Evolutionary conservation across 2,888 invertebrate species (phyloP).

Genomic region (Sturmia bella): DNA sequence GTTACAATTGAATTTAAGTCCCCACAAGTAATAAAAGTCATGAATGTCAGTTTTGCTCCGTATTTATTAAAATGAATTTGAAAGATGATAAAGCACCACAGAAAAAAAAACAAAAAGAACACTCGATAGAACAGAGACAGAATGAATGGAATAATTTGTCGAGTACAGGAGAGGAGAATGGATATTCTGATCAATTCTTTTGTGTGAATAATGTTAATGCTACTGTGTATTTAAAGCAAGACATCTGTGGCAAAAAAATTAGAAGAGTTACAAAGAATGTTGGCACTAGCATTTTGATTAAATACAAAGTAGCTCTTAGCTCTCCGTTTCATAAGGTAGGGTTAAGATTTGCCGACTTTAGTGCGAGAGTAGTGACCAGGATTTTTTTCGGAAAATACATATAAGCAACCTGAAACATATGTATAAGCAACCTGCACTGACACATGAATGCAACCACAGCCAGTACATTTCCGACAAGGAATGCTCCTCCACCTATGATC

Average conservation of each 20-base stretch:
- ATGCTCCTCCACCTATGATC: too few relatives aligned
- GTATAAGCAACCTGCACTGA: too few relatives aligned
- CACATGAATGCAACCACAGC: too few relatives aligned
- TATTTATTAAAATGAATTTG: constrained; percentile 56
- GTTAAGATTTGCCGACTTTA: too few relatives aligned
- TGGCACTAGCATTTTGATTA: background rate
- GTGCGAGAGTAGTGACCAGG: too few relatives aligned
- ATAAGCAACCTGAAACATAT: too few relatives aligned
- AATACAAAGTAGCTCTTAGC: too few relatives aligned
- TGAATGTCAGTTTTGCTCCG: constrained; percentile 64
- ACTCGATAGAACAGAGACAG: constrained; percentile 4
- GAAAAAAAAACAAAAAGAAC: constrained; percentile 2
- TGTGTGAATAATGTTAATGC: constrained; percentile 13
- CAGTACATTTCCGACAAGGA: too few relatives aligned
- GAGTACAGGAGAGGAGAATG: constrained; percentile 15
- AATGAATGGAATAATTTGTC: constrained; percentile 20
- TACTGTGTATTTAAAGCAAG: constrained; percentile 14
- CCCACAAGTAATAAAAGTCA: constrained; percentile 70
- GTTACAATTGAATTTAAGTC: constrained; percentile 72
- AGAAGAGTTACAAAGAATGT: background rate
- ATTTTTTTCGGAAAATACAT: too few relatives aligned
- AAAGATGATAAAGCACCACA: constrained; percentile 9
- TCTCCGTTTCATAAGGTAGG: too few relatives aligned
- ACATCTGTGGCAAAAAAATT: constrained; percentile 21
- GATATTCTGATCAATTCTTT: constrained; percentile 12